phyloP scores from a whole-genome alignment of 2,797 vertebrate species.

The Neopelma chrysocephalum region DNA sequence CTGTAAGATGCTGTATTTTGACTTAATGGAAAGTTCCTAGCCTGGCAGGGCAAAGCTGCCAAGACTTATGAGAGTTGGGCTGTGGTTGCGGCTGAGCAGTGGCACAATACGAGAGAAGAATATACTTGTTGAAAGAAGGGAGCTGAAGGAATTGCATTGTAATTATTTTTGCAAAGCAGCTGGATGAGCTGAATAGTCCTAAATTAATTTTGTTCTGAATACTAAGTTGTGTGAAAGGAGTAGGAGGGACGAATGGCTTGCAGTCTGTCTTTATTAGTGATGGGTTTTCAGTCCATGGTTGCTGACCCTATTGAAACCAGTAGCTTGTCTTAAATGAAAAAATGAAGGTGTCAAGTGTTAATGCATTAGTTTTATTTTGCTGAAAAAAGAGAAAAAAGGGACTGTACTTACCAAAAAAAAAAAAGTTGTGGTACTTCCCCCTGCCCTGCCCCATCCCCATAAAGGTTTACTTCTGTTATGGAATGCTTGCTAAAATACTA shows the following conservation, averaged over 20 bases:
- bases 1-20: not conserved
- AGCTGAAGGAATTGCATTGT: slow-evolving; percentile 69
- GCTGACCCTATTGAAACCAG: slow-evolving; percentile 31
- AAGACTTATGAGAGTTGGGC: not conserved
- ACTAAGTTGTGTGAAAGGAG: slow-evolving; percentile 68
- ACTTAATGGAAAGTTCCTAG: not conserved
- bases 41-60: not conserved
- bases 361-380: not conserved
- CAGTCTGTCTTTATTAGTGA: slow-evolving; percentile 54
- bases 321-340: not conserved
- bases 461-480: not conserved
- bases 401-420: not conserved
- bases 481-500: not conserved
- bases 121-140: slow-evolving; percentile 67
- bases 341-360: not conserved
- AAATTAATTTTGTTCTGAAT: slow-evolving; percentile 75
- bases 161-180: slow-evolving; percentile 74
- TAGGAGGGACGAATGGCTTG: slow-evolving; percentile 52
- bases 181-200: slow-evolving; percentile 73
- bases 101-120: slow-evolving; percentile 61
- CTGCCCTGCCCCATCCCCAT: not conserved
- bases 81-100: slow-evolving; percentile 15
- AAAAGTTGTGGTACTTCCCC: not conserved
- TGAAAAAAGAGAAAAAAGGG: not conserved
- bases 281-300: slow-evolving; percentile 50